phyloP scores from a whole-genome alignment of 2,113 vertebrate genomes.

The Bufo bufo region DNA sequence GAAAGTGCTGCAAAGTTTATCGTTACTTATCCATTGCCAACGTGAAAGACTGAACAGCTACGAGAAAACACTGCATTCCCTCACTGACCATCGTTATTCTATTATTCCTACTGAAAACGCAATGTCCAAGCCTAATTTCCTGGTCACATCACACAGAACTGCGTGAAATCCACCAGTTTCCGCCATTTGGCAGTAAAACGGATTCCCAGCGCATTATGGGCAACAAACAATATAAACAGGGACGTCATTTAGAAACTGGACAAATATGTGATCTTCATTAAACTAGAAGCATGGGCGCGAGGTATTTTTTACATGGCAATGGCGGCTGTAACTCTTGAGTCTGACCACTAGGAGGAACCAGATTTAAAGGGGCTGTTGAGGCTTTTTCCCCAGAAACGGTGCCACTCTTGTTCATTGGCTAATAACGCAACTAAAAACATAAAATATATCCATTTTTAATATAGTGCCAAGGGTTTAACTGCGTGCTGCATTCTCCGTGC shows the following conservation, averaged over 20 bases:
- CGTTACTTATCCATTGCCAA: slow-evolving; percentile 33
- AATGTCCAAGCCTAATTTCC: not conserved
- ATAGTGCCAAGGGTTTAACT: too few relatives aligned
- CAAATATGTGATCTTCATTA: not conserved
- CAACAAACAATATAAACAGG: not conserved
- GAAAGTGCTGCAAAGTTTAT: slow-evolving; percentile 47
- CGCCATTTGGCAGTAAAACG: not conserved
- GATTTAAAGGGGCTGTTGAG: not conserved
- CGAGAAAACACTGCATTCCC: slow-evolving; percentile 7
- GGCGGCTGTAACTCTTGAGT: not conserved
- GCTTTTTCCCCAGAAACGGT: not conserved
- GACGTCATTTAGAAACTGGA: not conserved
- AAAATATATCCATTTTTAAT: too few relatives aligned
- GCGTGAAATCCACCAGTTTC: not conserved
- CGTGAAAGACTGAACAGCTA: slow-evolving; percentile 1
- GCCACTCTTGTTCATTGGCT: not conserved
- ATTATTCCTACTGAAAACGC: not conserved
- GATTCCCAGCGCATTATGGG: not conserved
- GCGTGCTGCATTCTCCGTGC: too few relatives aligned
- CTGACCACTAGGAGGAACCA: not conserved
- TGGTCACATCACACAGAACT: too few relatives aligned
- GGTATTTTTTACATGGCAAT: not conserved
- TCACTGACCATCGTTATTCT: not conserved
- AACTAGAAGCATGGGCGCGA: not conserved
- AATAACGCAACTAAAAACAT: too few relatives aligned